Evolutionary conservation across 2,113 vertebrate species (phyloP), one percentile per base, ranked within the genome.

Genomic region (Gobius niger): DNA sequence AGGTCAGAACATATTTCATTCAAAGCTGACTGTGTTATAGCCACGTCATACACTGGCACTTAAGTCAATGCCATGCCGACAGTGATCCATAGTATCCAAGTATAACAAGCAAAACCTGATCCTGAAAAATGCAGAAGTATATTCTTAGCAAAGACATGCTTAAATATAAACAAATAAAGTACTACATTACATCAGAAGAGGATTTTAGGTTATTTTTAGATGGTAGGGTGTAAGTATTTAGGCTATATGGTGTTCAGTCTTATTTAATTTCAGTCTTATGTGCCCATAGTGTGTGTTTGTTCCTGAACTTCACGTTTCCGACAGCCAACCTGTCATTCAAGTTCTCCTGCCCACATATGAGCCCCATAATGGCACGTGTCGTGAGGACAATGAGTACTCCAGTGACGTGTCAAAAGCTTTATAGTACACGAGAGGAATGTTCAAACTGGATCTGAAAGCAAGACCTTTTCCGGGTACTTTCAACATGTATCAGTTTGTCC

Each of bases 1-100:
- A 16, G 10, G 19, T 16, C 15, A 0, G 10, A 0, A 34, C 7
- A 18, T 3, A 11, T n/a, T n/a, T 40, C 24, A 0, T 0, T 34
- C 3, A 13, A 10, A 40, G 18, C 16, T 61, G 42, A 19, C 16
- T 40, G 34, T 69, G 19, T 5, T 52, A 44, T 9, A 12, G 41
- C 15, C 63, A 70, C 24, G 9, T 40, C 54, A 56, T 14, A 40
- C 7, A 24, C 11, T 8, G 13, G 13, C 13, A 16, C 7, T 15
- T 4, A 42, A n/a, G 42, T 9, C 14, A 44, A 34, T 42, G 40
- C 40, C 7, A 1, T 6, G 7, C 1, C 6, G 9, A 40, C 13
- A n/a, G 13, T 7, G 56, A 42, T 60, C 42, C 7, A 60, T 41
- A 15, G 56, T 8, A 59, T 40, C 41, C 12, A 41, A 59, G 34